Conservation (phyloP, 2,888 invertebrate genomes). For the Frankliniella fusca region DNA sequence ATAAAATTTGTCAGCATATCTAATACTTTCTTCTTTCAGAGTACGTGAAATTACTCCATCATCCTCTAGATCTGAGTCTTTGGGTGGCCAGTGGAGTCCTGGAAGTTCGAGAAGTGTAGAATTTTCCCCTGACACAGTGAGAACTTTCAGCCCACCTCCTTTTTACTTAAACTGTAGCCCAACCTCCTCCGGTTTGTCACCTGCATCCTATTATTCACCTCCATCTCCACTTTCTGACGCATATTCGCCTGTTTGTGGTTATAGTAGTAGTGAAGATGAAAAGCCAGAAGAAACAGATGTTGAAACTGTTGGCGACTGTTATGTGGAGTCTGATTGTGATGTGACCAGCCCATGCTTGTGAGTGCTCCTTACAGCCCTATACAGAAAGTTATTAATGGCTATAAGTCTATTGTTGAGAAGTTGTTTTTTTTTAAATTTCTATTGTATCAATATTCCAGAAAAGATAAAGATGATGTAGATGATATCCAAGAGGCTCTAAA, state of each 20-base stretch:
- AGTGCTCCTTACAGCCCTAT: not conserved
- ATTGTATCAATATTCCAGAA: not conserved
- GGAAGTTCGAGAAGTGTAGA: slow-evolving; percentile 12
- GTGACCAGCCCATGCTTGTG: not conserved
- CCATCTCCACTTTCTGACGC: slow-evolving; percentile 3
- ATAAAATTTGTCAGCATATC: too few species aligned
- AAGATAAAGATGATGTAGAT: slow-evolving; percentile 13
- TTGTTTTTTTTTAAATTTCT: not conserved
- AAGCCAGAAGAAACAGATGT: not conserved
- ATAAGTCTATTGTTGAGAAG: not conserved
- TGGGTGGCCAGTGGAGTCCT: not conserved
- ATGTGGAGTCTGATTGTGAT: not conserved
- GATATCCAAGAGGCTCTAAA: not conserved
- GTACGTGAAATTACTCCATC: not conserved
- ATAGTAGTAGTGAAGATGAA: slow-evolving; percentile 13
- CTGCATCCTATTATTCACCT: not conserved
- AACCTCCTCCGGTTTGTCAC: not conserved
- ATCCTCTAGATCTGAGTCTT: not conserved
- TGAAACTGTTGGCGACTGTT: not conserved
- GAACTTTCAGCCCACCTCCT: not conserved
- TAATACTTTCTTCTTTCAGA: not conserved
- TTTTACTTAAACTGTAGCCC: not conserved
- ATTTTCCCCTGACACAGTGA: not conserved
- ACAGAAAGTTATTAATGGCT: not conserved
- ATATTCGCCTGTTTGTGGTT: not conserved